These are phyloP conservation scores for Drosophila mauritiana DNA, from an alignment of 1,140 invertebrate species.

Conservation along the genomic window DNA sequence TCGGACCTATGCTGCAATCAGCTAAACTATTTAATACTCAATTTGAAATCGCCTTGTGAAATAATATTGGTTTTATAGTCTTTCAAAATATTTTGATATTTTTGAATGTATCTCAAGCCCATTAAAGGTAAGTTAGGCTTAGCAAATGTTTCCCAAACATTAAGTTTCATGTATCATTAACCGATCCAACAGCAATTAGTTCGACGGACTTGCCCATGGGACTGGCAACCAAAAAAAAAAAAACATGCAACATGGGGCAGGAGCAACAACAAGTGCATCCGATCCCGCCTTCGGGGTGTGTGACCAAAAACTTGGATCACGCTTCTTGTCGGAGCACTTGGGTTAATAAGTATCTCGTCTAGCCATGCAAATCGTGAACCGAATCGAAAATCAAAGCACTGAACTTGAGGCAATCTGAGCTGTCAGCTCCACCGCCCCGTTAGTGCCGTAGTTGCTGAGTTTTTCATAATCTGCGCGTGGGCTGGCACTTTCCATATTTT, in stretches of 20 bases:
- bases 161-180: constrained; percentile 16
- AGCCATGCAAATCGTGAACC: constrained; percentile 61
- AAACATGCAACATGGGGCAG: constrained; percentile 39
- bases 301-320: constrained; percentile 59
- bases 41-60: too few relatives aligned
- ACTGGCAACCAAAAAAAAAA: background rate
- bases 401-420: constrained; percentile 50
- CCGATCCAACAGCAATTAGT: constrained; percentile 30
- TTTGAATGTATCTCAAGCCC: background rate
- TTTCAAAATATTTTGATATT: too few relatives aligned
- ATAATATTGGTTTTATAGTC: too few relatives aligned
- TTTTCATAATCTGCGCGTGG: constrained; percentile 33
- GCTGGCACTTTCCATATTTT: constrained; percentile 53
- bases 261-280: constrained; percentile 40
- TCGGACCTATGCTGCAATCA: background rate
- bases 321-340: constrained; percentile 57
- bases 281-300: constrained; percentile 48
- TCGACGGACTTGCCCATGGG: constrained; percentile 14
- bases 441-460: background rate
- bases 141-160: constrained; percentile 5
- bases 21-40: background rate
- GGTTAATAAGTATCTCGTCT: constrained; percentile 63
- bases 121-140: background rate
- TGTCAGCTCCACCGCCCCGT: constrained; percentile 12
- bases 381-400: constrained; percentile 54